Percentiles rank a stretch among this genome's conserved stretches.
Evolutionary conservation across 1,140 invertebrate species (phyloP).

Genomic region (Bombus breviceps): DNA sequence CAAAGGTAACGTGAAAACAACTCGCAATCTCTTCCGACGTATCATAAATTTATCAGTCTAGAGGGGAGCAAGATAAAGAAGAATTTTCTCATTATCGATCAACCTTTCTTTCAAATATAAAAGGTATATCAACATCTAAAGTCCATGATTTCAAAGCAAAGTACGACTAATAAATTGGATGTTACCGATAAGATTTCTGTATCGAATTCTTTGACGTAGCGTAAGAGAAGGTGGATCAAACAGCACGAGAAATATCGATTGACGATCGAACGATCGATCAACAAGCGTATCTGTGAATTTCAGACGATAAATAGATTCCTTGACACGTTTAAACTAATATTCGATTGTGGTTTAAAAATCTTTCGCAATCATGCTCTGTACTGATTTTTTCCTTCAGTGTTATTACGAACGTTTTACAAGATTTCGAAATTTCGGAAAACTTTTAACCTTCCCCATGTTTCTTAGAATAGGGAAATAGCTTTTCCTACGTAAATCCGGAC

Average conservation of each 20-base stretch:
- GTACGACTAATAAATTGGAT: neutral
- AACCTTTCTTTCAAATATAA: neutral
- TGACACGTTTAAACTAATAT: neutral
- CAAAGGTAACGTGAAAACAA: neutral
- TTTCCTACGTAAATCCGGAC: no score
- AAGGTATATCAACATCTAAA: neutral
- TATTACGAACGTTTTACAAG: no score
- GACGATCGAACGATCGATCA: neutral
- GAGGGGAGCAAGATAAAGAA: neutral
- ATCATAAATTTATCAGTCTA: slow-evolving; percentile 9
- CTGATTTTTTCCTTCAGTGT: neutral
- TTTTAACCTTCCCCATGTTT: no score
- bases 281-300: neutral
- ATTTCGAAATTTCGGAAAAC: no score
- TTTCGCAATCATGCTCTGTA: neutral
- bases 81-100: slow-evolving; percentile 8
- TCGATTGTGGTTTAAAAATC: neutral
- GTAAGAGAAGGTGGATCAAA: neutral
- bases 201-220: neutral
- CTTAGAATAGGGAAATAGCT: no score
- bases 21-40: slow-evolving; percentile 8
- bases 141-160: slow-evolving; percentile 28
- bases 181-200: neutral
- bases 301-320: neutral
- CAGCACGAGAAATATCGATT: neutral